Base-by-base conservation (phyloP, 1,140 invertebrate genomes). In the Calycopis cecrops region DNA sequence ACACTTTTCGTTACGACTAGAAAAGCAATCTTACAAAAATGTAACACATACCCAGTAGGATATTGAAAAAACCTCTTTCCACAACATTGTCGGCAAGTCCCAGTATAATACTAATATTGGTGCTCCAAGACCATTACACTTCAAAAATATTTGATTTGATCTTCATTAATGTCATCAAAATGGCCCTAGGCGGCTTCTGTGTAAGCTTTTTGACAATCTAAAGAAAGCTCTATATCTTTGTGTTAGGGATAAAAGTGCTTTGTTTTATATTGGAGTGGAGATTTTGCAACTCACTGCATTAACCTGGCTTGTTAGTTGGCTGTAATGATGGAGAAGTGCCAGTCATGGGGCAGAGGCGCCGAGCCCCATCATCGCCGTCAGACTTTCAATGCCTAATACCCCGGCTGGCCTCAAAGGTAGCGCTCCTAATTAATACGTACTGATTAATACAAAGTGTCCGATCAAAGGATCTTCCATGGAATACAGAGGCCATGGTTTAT, bases 241-340 rank as follows among this genome's bases (percentile, higher is more conserved):
- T 21, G n/a, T 52, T 53, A 63, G 49, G 59, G 63, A 11, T 60
- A 49, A 35, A 51, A 64, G 51, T 62, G 18, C 55, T 35, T n/a
- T 52, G 52, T 18, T 52, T 51, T 50, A 28, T 53, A 44, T 12
- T 33, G 60, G 59, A 55, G 35, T n/a, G 58, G 54, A 61, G 63
- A 63, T 79, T 86, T 86, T 82, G 81, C 83, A 83, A 86, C 59
- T 86, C 83, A 86, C 73, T 80, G 81, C 79, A 86, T 85, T 85
- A 84, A 73, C 78, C 68, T 48, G 77, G 78, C 83, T 86, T 82
- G 81, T 86, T 86, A 86, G 81, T 77, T 70, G 48, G 68, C 21
- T 28, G 21, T 85, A 82, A 81, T 79, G 77, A 82, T 77, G 71
- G 68, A 60, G 65, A 69, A 68, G 37, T 76, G 83, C 83, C 82